These are phyloP conservation scores for Dromiciops gliroides DNA, from an alignment of 2,113 vertebrate species.

Conservation along the genomic window DNA sequence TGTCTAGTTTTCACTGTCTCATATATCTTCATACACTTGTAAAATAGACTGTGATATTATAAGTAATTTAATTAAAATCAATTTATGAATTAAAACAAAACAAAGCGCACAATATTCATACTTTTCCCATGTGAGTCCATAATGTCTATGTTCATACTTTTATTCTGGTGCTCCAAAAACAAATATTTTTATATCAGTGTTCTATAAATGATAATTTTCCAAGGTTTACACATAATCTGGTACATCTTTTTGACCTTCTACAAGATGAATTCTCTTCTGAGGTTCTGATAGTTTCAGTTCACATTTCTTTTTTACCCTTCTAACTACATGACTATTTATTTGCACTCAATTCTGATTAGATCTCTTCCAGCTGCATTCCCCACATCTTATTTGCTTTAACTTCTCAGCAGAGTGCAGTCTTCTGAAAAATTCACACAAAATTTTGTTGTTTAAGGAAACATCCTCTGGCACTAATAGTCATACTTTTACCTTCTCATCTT, in stretches of 20 bases:
- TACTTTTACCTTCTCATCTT: neutral
- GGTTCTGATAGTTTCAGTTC: neutral
- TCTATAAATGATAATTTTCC: neutral
- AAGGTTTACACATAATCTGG: neutral
- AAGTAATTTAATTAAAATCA: slow-evolving; percentile 84
- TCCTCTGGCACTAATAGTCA: neutral
- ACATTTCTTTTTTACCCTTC: neutral
- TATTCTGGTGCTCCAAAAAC: neutral
- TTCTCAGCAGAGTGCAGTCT: neutral
- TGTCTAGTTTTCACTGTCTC: slow-evolving; percentile 82
- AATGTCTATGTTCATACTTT: neutral
- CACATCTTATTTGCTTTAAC: too few relatives aligned
- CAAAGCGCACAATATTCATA: neutral
- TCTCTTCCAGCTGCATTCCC: neutral
- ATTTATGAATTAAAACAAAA: slow-evolving; percentile 83
- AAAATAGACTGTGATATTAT: slow-evolving; percentile 87
- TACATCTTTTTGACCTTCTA: neutral
- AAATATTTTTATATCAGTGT: neutral
- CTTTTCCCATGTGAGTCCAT: neutral
- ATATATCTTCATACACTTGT: slow-evolving; percentile 83
- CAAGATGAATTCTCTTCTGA: neutral
- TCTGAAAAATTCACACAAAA: neutral
- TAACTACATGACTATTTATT: neutral
- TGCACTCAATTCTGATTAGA: neutral
- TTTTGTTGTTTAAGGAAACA: neutral